Base-by-base conservation (phyloP, 2,113 vertebrate species). In the Indicator indicator region DNA sequence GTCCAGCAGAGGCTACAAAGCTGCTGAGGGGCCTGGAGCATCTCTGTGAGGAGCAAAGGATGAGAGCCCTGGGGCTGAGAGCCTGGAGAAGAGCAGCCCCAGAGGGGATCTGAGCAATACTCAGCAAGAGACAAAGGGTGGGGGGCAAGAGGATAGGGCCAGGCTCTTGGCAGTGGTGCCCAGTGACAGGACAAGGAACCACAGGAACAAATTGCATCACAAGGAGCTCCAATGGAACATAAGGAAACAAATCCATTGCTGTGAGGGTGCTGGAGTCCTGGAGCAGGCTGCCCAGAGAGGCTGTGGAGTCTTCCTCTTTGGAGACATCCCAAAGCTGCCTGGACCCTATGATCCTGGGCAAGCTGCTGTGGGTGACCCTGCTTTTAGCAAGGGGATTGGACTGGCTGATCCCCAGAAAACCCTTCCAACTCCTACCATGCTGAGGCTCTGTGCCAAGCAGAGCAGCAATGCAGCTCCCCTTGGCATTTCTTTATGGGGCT, bases 401-500 rank as follows among this genome's bases (percentile, higher is more conserved):
- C 23, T 8, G 21, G 60, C 38, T 26, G 60, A 63, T 62, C 16
- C 24, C 23, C 24, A 63, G 60, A 63, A 24, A 14, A 16, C 24
- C 15, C 36, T 63, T 63, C 36, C 24, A 63, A 17, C 16, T 24
- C 36, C 60, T 9, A 11, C 36, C 60, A 18, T 17, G 60, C 33
- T 63, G 33, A 23, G 33, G 24, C 26, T 63, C 33, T 26, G 16
- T 63, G 33, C 60, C 24, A 0, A 40, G 74, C 60, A n/a, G 28
- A 80, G 36, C 54, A 60, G 30, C 18, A 20, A 13, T 0, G 9
- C 63, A 52, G 1, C 23, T 23, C 19, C 46, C n/a, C 50, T 44
- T 5, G 44, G 17, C 0, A 0, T 6, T 63, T 21, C 11, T 81
- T 33, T 42, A 27, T n/a, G 69, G 46, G 33, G 3, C 63, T 27